Base-by-base conservation (phyloP, 2,113 vertebrate species). In the Stomatorhinus ivindoensis region DNA sequence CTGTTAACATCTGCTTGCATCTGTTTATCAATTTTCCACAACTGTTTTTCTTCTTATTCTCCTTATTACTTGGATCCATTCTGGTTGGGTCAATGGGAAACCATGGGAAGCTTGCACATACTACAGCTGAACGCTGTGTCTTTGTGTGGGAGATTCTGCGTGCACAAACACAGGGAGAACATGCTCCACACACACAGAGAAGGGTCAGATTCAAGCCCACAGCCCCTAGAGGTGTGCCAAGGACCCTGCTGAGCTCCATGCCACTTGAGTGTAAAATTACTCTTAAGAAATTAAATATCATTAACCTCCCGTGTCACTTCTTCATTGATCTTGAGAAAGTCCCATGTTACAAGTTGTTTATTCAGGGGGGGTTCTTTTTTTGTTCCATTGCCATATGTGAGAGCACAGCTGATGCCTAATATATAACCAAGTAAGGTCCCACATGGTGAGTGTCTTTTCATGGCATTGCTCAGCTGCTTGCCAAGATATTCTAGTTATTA, bases 371-470 rank as follows among this genome's bases (percentile, higher is more conserved):
- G n/a, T 31, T 80, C 5, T 42, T 80, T 80, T 80, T 80, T 80
- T 80, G 73, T 27, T 69, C 61, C n/a, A 69, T 69, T 69, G 76
- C 76, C 76, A 82, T 82, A 82, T 82, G 76, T 82, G 76, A 82
- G 39, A 69, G n/a, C n/a, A 31, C 61, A 69, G 61, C 61, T 69
- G 61, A 69, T 69, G 61, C 61, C n/a, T 69, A 69, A 69, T 69
- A 69, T 69, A 69, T 69, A 69, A 69, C 61, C n/a, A 31, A 69
- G 61, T 69, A 10, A 4, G 61, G 27, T 69, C 61, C 27, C 61
- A 31, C 27, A 31, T 69, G 61, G 61, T n/a, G 61, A 31, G 3
- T 31, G 35, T 42, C 73, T 80, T 19, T 19, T 42, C 73, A 80
- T 80, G 73, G 35, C 15, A 42, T 69, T 69, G 61, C 27, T 80